A percentile compares a stretch with the other conserved stretches of the same genome.
These are phyloP conservation scores for Julus scandinavius DNA, from an alignment of 2,888 invertebrate genomes.

Conservation along the genomic window DNA sequence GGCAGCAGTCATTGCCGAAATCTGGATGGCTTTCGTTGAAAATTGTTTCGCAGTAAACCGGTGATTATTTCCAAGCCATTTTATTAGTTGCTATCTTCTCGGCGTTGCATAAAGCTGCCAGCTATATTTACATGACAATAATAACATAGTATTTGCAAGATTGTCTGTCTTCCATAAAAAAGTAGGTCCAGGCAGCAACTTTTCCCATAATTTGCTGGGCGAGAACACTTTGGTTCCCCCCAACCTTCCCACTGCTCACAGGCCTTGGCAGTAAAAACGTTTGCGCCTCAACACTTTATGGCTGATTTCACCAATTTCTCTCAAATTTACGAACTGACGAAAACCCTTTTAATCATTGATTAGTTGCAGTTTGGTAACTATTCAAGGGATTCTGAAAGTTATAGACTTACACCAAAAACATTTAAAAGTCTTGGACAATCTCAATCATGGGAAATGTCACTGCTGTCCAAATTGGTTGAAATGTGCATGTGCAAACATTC, in stretches of 20 bases:
- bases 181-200: neutral
- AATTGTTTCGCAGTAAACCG: slow-evolving; percentile 6
- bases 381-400: too few species aligned
- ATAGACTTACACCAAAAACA: too few species aligned
- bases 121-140: slow-evolving; percentile 44
- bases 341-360: neutral
- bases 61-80: slow-evolving; percentile 18
- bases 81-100: slow-evolving; percentile 22
- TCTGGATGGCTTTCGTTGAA: neutral
- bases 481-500: too few species aligned
- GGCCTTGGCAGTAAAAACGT: neutral
- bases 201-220: slow-evolving; percentile 33
- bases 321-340: neutral
- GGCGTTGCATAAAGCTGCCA: neutral
- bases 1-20: neutral
- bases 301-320: neutral
- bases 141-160: slow-evolving; percentile 28
- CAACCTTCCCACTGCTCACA: neutral
- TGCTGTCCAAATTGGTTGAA: too few species aligned
- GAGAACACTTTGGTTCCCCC: neutral
- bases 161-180: slow-evolving; percentile 27
- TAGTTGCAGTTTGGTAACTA: neutral
- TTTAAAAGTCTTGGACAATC: too few species aligned
- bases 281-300: neutral
- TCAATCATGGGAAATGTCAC: too few species aligned